phyloP scores from a whole-genome alignment of 2,113 vertebrate species.

The Spermophilus dauricus region DNA sequence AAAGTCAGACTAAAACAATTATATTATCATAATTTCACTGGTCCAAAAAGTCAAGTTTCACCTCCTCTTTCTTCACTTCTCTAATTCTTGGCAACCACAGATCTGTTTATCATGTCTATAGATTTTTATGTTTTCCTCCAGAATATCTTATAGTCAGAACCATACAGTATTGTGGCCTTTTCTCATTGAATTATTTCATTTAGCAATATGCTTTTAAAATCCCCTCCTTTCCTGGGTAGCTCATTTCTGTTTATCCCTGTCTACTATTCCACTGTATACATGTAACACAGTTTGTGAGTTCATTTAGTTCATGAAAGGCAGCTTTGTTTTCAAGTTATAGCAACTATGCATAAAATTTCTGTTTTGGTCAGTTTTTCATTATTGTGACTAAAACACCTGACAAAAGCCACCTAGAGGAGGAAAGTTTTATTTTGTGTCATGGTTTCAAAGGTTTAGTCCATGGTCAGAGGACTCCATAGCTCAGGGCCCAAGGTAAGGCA shows the following conservation, averaged over 20 bases:
- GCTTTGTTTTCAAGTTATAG: not conserved
- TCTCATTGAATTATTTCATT: not conserved
- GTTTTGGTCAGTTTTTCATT: too few relatives aligned
- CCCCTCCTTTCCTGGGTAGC: not conserved
- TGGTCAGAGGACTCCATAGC: too few relatives aligned
- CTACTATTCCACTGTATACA: not conserved
- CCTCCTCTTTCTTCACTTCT: fast-evolving
- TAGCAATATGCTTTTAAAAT: not conserved
- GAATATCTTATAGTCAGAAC: not conserved
- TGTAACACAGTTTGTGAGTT: not conserved
- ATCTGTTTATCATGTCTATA: not conserved
- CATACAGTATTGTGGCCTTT: not conserved
- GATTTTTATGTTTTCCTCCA: not conserved
- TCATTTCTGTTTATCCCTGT: not conserved
- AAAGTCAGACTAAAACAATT: not conserved
- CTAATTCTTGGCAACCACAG: not conserved
- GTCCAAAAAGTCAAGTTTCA: not conserved
- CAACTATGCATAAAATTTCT: not conserved
- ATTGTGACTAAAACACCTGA: too few relatives aligned
- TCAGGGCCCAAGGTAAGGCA: too few relatives aligned
- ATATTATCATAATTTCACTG: not conserved
- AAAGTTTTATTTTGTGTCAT: too few relatives aligned
- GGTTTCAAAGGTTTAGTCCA: too few relatives aligned
- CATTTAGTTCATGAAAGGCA: not conserved
- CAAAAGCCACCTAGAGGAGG: too few relatives aligned